Evolutionary conservation across 2,888 invertebrate genomes (phyloP), one percentile per base, ranked within the genome.

Genomic region (Eupithecia insigniata): DNA sequence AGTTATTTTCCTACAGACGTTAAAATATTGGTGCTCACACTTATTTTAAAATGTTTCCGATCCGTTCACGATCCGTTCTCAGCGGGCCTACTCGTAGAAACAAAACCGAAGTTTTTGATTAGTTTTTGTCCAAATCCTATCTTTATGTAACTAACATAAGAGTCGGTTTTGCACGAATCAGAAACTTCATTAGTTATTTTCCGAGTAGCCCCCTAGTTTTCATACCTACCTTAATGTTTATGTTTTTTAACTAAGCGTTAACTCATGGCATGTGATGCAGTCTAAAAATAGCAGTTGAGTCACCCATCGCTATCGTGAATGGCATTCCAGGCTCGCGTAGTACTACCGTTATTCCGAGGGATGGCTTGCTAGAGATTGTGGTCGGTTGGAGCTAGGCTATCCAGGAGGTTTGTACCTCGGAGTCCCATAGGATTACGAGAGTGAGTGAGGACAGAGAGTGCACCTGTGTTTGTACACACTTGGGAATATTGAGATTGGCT

Each of bases 281-380:
- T 14, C 75, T 75, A 75, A 71, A 62, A 55, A 64, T 76, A 76
- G 71, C 62, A 4, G 26, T 16, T 76, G 76, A 76, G 66, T 75
- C 76, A 69, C 60, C 66, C 39, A 46, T 16, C 61, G 69, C 66
- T 72, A 74, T 72, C 74, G 72, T 76, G 71, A 76, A 76, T 76
- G 76, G 68, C 72, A 76, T 76, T 68, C 75, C 73, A 36, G 26
- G 66, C 71, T 70, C 64, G 55, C 67, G 60, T 67, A 39, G 66
- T 75, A 61, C 46, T 64, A 72, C 60, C 62, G 62, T n/a, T 30
- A n/a, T 16, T 22, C 8, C 10, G 61, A 61, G 30, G n/a, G 30
- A 62, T n/a, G 32, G 32, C 10, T 61, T 7, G 60, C 30, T 60
- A 8, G 18, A 18, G 30, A 30, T 60, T 30, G 60, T 60, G 55